Percentiles rank a stretch among this genome's conserved stretches.
Conservation (phyloP, 2,113 vertebrate species). For the Urocolius indicus region DNA sequence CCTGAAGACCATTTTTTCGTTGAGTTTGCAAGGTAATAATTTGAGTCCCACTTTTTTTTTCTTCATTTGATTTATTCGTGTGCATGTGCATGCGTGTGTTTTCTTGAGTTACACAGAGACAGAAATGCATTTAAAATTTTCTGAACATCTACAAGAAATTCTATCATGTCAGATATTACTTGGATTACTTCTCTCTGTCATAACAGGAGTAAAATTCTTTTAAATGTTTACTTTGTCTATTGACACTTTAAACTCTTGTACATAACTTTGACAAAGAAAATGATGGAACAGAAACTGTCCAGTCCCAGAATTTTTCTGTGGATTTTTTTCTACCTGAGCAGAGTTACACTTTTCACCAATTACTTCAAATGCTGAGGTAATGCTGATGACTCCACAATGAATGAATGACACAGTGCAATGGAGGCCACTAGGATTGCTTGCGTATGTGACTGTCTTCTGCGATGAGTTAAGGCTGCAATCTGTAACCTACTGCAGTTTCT, state of each 20-base stretch:
- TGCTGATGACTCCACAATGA: not conserved
- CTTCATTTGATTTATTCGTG: not conserved
- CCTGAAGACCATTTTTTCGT: not conserved
- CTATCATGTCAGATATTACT: not conserved
- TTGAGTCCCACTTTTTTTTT: not conserved
- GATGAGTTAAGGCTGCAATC: not conserved
- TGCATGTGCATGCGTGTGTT: not conserved
- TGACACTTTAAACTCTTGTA: not conserved
- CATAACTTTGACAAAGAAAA: not conserved
- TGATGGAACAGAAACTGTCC: not conserved
- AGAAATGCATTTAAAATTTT: not conserved
- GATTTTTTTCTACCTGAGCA: not conserved
- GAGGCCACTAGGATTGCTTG: not conserved
- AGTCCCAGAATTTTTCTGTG: not conserved
- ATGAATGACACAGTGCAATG: not conserved
- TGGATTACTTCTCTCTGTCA: not conserved
- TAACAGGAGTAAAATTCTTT: conserved; percentile 15
- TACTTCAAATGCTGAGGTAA: not conserved
- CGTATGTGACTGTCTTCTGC: not conserved
- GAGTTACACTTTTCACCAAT: not conserved
- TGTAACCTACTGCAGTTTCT: not conserved
- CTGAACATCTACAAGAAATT: not conserved
- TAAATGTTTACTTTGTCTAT: not conserved
- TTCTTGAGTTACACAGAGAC: not conserved
- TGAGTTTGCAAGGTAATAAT: not conserved